Evolutionary conservation across 2,113 vertebrate genomes (phyloP), one percentile per base, ranked within the genome.

Genomic region (Talpa occidentalis): DNA sequence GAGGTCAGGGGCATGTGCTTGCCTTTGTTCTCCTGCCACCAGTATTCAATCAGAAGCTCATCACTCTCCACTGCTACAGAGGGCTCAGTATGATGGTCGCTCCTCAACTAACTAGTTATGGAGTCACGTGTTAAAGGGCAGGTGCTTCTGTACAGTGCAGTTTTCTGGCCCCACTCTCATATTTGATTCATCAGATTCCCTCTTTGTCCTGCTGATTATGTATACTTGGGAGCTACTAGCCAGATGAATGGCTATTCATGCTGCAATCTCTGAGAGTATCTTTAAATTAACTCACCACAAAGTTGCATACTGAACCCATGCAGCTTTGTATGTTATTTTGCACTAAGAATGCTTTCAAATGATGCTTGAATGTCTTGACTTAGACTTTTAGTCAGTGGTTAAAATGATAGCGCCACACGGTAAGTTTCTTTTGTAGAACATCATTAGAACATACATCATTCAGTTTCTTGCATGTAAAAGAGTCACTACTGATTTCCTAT

Each of bases 31-130:
- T 56, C n/a, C n/a, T 10, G 26, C 9, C 2, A 7, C 12, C 44
- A 26, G 28, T 40, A 32, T 54, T 83, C 47, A 8, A 3, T 3
- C 16, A 14, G 16, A 62, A 10, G 56, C 19, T 28, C 22, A 14
- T 32, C 24, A 26, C 37, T 24, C 28, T 14, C 47, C 1, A 0
- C 0, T 1, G 21, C 47, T 49, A 24, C 52, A 22, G 30, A 60
- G 44, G 26, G 62, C 10, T 30, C 24, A 8, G 30, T 17, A 26
- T 9, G 47, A 17, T 4, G 17, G 21, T 32, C 7, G 8, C 6
- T 24, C 49, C 70, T 47, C 22, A 8, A 5, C 21, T 47, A 44
- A 5, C 1, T 22, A 8, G 5, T 62, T 32, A 35, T 14, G 14
- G 35, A 24, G 9, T 64, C 84, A 40, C 0, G 1, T 54, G 69